Evolutionary conservation across 2,113 vertebrate genomes (phyloP).

Genomic region (Hyperopisus bebe): DNA sequence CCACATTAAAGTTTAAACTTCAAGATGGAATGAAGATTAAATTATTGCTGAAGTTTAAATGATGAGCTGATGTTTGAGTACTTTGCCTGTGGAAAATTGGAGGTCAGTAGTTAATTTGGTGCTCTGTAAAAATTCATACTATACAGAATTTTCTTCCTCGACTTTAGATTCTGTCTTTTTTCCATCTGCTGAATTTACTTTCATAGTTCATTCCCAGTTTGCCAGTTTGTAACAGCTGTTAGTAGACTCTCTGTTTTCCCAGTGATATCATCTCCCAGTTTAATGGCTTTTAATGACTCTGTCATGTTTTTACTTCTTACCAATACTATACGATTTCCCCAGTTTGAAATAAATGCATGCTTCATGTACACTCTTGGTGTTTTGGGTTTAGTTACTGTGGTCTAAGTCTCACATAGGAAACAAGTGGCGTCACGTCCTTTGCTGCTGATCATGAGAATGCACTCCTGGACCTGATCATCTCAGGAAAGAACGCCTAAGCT

Average conservation of each 20-base stretch:
- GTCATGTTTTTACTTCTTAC: neutral
- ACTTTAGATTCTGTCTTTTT: neutral
- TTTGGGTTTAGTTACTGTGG: too few relatives aligned
- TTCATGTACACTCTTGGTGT: too few relatives aligned
- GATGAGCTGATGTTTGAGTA: neutral
- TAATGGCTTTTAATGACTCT: neutral
- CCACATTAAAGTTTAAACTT: neutral
- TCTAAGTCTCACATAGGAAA: too few relatives aligned
- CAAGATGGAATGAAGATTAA: neutral
- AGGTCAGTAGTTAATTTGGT: neutral
- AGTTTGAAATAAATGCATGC: neutral
- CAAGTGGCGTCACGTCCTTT: too few relatives aligned
- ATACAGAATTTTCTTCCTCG: neutral
- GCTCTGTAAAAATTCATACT: neutral
- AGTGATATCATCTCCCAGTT: neutral
- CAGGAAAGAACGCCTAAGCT: too few relatives aligned
- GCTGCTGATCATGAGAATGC: too few relatives aligned
- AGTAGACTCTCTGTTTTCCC: neutral
- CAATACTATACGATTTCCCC: neutral
- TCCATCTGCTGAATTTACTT: neutral
- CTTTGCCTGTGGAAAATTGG: neutral
- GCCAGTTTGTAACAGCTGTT: neutral
- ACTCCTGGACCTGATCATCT: too few relatives aligned
- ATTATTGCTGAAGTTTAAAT: neutral
- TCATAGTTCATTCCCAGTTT: neutral